These are phyloP conservation scores for Arctopsyche grandis DNA, from an alignment of 1,140 invertebrate species.

Conservation along the genomic window DNA sequence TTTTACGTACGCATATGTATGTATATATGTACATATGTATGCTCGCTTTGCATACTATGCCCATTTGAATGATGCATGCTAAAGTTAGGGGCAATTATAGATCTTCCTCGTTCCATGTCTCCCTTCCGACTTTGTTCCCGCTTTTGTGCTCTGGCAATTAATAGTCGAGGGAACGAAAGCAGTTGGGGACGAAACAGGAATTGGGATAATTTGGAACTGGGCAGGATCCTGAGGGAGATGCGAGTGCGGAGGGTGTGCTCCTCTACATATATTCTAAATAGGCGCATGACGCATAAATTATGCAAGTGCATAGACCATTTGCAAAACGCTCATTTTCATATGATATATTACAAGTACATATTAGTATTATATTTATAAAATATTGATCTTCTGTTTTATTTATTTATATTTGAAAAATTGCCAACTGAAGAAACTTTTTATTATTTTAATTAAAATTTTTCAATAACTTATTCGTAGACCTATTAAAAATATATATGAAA, in stretches of 20 bases:
- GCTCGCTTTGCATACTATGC: neutral
- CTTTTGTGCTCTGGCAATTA: slow-evolving; percentile 33
- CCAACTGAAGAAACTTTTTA: too few relatives aligned
- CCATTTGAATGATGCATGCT: slow-evolving; percentile 27
- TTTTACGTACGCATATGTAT: too few relatives aligned
- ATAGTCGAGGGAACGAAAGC: neutral
- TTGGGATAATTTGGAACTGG: slow-evolving; percentile 21
- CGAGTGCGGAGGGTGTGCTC: neutral
- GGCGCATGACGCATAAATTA: slow-evolving; percentile 16
- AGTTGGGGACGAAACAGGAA: slow-evolving; percentile 1
- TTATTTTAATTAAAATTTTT: too few relatives aligned
- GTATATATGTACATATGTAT: too few relatives aligned
- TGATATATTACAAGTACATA: too few relatives aligned
- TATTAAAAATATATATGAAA: too few relatives aligned
- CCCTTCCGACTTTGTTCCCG: too few relatives aligned
- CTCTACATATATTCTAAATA: slow-evolving; percentile 25
- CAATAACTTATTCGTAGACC: too few relatives aligned
- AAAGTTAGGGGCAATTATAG: slow-evolving; percentile 1
- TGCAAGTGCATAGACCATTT: neutral
- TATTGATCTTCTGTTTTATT: too few relatives aligned
- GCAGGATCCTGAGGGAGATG: neutral
- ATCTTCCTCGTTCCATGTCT: neutral
- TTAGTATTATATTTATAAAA: too few relatives aligned
- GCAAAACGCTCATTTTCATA: neutral
- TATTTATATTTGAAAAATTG: too few relatives aligned